A percentile compares a stretch with the other conserved stretches of the same genome.
These are phyloP conservation scores for Heliornis fulica DNA, from an alignment of 2,113 vertebrate genomes.

Conservation along the genomic window DNA sequence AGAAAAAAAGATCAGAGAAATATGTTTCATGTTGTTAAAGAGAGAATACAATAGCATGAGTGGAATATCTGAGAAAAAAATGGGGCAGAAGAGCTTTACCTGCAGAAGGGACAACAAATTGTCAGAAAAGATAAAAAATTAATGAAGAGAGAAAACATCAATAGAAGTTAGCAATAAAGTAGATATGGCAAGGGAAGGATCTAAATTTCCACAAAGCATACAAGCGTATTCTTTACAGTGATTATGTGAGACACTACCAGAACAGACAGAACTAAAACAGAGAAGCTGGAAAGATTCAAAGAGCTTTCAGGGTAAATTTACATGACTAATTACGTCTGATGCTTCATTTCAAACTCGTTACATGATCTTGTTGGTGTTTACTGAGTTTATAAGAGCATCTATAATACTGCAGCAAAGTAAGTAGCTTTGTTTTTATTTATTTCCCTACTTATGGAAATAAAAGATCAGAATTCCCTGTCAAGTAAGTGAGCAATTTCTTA, in stretches of 20 bases:
- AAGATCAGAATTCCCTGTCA: not conserved
- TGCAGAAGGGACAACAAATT: not conserved
- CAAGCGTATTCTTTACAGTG: accelerated
- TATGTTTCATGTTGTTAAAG: not conserved
- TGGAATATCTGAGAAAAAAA: not conserved
- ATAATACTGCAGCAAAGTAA: not conserved
- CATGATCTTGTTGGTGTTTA: not conserved
- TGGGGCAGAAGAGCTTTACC: not conserved
- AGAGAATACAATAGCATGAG: not conserved
- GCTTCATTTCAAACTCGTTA: not conserved
- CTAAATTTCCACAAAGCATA: not conserved
- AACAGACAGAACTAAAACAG: not conserved
- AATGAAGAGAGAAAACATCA: not conserved
- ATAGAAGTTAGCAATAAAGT: not conserved
- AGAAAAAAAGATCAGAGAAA: not conserved
- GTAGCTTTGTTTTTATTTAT: not conserved
- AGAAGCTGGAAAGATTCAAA: not conserved
- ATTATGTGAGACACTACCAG: not conserved
- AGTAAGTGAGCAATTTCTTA: not conserved
- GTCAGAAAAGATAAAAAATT: not conserved
- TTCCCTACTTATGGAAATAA: not conserved
- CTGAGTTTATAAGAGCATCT: not conserved
- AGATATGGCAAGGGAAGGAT: not conserved
- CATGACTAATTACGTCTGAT: not conserved
- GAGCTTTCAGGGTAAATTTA: not conserved